phyloP scores from a whole-genome alignment of 2,113 vertebrate species.

The Paratilapia polleni region DNA sequence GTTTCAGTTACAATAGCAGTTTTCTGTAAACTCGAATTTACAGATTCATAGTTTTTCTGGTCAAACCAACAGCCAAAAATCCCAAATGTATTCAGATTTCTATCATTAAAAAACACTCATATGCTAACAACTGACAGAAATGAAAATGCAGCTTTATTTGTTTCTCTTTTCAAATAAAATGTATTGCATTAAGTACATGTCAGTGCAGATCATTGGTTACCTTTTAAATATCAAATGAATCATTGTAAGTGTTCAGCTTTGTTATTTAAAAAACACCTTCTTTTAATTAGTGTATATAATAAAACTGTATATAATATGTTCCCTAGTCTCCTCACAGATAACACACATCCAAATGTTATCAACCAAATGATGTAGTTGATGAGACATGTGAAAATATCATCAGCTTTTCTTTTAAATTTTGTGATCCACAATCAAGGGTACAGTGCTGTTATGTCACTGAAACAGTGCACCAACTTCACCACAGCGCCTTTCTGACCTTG shows the following conservation, averaged over 20 bases:
- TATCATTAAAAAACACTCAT: not conserved
- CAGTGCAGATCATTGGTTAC: not conserved
- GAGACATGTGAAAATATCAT: conserved; percentile 1
- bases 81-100: not conserved
- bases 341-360: not conserved
- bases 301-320: not conserved
- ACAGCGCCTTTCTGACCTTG: conserved; percentile 65
- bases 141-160: not conserved
- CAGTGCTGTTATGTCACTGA: conserved; percentile 26
- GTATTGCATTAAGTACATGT: not conserved
- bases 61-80: not conserved
- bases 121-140: not conserved
- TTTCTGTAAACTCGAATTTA: not conserved
- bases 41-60: not conserved
- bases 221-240: not conserved
- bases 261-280: not conserved
- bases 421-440: conserved; percentile 48
- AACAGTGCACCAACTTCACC: conserved; percentile 48
- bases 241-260: not conserved
- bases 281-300: not conserved
- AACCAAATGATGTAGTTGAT: not conserved
- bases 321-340: not conserved
- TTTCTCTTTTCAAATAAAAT: not conserved
- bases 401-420: conserved; percentile 25
- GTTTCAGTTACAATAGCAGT: not conserved